A percentile compares a stretch with the other conserved stretches of the same genome.
Conservation (phyloP, 1,140 invertebrate genomes). For the Leguminivora glycinivorella region DNA sequence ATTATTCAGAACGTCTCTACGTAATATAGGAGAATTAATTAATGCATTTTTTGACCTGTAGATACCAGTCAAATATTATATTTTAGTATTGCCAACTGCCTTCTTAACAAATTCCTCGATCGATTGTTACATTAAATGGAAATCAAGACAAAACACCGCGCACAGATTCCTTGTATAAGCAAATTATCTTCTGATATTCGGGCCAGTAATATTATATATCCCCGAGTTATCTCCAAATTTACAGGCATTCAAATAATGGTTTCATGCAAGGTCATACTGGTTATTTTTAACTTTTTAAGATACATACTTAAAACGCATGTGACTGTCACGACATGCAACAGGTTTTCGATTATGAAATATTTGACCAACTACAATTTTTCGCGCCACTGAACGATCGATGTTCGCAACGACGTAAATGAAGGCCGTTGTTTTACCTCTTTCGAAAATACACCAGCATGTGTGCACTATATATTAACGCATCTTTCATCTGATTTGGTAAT, state of each 20-base stretch:
- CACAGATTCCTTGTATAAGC: no score
- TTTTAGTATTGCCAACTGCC: not conserved
- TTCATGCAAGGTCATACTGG: not conserved
- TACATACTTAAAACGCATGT: slow-evolving; percentile 34
- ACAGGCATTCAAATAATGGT: not conserved
- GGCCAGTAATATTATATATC: not conserved
- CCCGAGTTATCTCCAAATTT: not conserved
- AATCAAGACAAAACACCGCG: not conserved
- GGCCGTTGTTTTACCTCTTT: slow-evolving; percentile 42
- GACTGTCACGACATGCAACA: slow-evolving; percentile 41
- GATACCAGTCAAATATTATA: not conserved
- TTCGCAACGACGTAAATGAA: slow-evolving; percentile 41
- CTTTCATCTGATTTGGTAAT: slow-evolving; percentile 22
- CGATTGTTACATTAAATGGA: no score
- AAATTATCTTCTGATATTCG: not conserved
- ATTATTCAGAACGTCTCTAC: not conserved
- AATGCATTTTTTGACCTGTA: not conserved
- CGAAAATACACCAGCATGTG: not conserved
- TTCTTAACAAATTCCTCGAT: no score
- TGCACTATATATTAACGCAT: slow-evolving; percentile 3
- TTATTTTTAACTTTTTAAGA: slow-evolving; percentile 21
- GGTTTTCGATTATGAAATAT: slow-evolving; percentile 50
- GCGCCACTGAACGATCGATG: slow-evolving; percentile 43
- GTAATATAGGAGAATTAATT: not conserved
- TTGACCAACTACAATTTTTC: slow-evolving; percentile 49